Evolutionary conservation across 53 echinoderm and acorn worm species (phyloP), one percentile per base, ranked within the genome.

Genomic region (Patiria pectinifera): DNA sequence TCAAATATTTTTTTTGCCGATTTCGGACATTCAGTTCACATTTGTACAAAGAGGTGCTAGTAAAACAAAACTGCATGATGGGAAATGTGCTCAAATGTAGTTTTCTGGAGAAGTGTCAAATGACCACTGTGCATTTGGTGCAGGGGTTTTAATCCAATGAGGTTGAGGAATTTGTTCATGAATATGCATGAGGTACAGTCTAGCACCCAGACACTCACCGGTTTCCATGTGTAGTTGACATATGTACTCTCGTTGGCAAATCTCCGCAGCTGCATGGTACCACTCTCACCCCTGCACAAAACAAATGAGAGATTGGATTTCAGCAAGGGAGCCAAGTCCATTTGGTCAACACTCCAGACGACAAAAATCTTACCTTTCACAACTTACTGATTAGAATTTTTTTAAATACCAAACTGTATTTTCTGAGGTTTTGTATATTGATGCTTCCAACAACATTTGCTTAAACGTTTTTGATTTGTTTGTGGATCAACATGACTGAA

Each of bases 141-240:
- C 2, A 24, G 21, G 1, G 22, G 19, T 9, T 21, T 74, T 10
- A 18, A 0, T 10, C 74, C 23, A 74, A 6, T 23, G 24, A 4
- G 24, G 19, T 2, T 21, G 18, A 4, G 9, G 11, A 9, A 24
- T 4, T 74, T 74, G 22, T 23, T 74, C 24, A 74, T 74, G 24
- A 74, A 74, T 74, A 74, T 74, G 22, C 11, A 23, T 74, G 74
- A 74, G 24, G 19, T 74, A 22, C 10, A 4, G 8, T 3, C 74
- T 74, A 18, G 22, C 25, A 74, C 15, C 81, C 62, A 76, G 44
- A 26, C 60, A 95, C 96, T 93, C 89, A 97, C 97, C 63, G 94
- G 96, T 81, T 89, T 77, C 96, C 96, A 97, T 2, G 95, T 94
- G 92, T 96, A 97, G 25, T 85, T 94, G 58, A 92, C 95, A 21